Evolutionary conservation across 2,797 vertebrate genomes (phyloP), one percentile per base, ranked within the genome.

Genomic region (Moxostoma hubbsi): DNA sequence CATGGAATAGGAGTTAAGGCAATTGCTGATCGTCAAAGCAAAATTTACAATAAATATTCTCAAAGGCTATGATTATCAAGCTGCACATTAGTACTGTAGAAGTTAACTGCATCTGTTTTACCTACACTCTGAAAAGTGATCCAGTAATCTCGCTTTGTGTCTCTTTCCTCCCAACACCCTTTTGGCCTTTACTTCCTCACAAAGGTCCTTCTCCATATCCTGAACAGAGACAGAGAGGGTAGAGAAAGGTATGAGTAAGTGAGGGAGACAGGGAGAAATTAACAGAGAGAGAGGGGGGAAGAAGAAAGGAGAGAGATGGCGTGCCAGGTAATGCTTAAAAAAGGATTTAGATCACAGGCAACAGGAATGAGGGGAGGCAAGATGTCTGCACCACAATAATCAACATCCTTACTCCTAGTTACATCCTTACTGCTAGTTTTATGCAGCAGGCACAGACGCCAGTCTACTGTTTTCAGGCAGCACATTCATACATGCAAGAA

Each of bases 141-240:
- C 89, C 84, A 86, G 87, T 92, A 86, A 93, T 92, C 88, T 92
- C 88, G 86, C 89, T 90, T 87, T 93, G 87, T 90, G 89, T 89
- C 87, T 54, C 77, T 82, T 73, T 90, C 86, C 89, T 24, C 24
- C 82, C 72, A 72, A 89, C 81, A 78, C 84, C 84, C 84, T 24
- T 69, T 80, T 87, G 91, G 90, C 88, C 90, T 89, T 92, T 71
- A 71, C 85, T 92, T 94, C 92, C 93, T 92, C 90, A 87, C 85
- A 90, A 86, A 90, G 89, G 91, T 92, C 91, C 88, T 90, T 94
- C 89, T 89, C 92, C 94, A 94, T 94, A 94, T 93, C 93, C 92
- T 93, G 92, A 85, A 88, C 87, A 36, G 55, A 75, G 57, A 16
- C 70, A 46, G 53, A 54, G 24, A 77, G 53, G 73, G 49, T 55